Base-by-base conservation (phyloP, 2,888 invertebrate genomes). In the Anagyrus pseudococci region DNA sequence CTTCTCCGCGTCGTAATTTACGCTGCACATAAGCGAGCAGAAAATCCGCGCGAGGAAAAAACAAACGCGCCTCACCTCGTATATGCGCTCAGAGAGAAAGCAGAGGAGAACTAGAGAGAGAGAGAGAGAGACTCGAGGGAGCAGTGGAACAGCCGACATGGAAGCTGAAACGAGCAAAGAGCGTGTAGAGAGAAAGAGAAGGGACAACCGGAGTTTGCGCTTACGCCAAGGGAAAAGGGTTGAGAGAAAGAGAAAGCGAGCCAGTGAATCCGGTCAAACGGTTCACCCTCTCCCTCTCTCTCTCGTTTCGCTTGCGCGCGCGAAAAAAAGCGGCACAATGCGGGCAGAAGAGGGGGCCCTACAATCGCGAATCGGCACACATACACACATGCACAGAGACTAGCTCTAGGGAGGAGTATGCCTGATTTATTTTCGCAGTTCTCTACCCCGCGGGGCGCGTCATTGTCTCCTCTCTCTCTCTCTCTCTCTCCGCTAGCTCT, bases 341-440 rank as follows among this genome's bases (percentile, higher is more conserved):
- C 74, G 73, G 72, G 69, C 74, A 70, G 75, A 76, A 75, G 75
- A 76, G 72, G 76, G 73, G 75, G 77, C 75, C 76, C 75, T 76
- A 77, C 76, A 76, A 77, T 77, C 74, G 77, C 72, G 74, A 73
- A 72, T 72, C 72, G 72, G 62, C 47, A 29, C 61, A 17, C 50
- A 25, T n/a, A 29, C 29, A 37, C 44, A 37, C 26, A 20, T n/a
- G 25, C 22, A n/a, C 13, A 25, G 3, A 10, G 43, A 13, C 17
- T 13, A 19, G 29, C 29, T 19, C 8, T 17, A 26, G 47, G 46
- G 60, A 52, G 71, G 71, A n/a, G n/a, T n/a, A n/a, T n/a, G n/a
- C n/a, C 72, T 73, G 75, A 76, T 76, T 77, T 76, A 77, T 77
- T 77, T 76, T 76, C 70, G 66, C 72, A 74, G 73, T 70, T n/a